Conservation (phyloP, 2,797 vertebrate species). For the Diglossa cyanea region DNA sequence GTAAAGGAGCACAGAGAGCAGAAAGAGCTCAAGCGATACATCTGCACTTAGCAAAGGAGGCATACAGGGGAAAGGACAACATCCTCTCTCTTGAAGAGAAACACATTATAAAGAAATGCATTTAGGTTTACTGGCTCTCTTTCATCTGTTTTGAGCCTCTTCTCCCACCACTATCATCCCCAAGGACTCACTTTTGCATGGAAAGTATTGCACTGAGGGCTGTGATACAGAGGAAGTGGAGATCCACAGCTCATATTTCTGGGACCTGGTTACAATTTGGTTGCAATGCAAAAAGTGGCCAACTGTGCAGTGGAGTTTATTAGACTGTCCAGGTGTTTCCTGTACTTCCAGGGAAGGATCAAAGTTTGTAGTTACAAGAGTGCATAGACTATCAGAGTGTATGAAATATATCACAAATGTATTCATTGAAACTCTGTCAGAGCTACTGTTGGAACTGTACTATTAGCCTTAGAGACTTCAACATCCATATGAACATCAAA, state of each 20-base stretch:
- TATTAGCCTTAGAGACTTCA: slow-evolving; percentile 64
- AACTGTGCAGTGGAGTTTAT: slow-evolving; percentile 62
- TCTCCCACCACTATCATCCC: not conserved
- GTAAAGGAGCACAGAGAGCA: not conserved
- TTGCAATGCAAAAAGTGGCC: slow-evolving; percentile 48
- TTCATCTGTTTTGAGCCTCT: slow-evolving; percentile 41
- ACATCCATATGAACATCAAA: slow-evolving; percentile 50
- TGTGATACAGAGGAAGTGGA: slow-evolving; percentile 42
- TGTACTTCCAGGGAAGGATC: slow-evolving; percentile 64
- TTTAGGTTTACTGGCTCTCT: slow-evolving; percentile 16
- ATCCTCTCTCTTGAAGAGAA: slow-evolving; percentile 41
- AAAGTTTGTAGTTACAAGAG: slow-evolving; percentile 68
- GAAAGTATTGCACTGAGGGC: not conserved
- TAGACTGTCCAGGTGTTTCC: slow-evolving; percentile 67
- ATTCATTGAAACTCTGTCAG: slow-evolving; percentile 65
- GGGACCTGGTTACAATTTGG: slow-evolving; percentile 65
- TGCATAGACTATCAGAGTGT: slow-evolving; percentile 54
- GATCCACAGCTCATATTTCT: slow-evolving; percentile 51
- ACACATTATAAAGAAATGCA: not conserved
- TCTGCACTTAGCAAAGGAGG: not conserved
- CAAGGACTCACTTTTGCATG: not conserved
- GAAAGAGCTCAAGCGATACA: not conserved
- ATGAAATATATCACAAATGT: slow-evolving; percentile 65
- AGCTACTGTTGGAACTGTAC: slow-evolving; percentile 66
- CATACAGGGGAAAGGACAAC: not conserved